Conservation (phyloP, 2,113 vertebrate species). For the Phyllopteryx taeniolatus region DNA sequence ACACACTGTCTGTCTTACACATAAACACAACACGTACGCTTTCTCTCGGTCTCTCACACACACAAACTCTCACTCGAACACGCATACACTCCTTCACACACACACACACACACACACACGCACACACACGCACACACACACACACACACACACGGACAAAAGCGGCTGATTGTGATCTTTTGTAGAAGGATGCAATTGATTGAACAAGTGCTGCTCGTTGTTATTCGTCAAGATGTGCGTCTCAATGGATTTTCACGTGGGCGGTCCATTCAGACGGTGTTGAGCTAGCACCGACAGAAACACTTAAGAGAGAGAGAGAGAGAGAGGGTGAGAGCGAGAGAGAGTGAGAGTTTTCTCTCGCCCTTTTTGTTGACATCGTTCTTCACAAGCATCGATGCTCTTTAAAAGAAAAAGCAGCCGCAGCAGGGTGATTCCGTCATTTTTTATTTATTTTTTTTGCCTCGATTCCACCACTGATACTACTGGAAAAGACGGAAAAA, state of each 20-base stretch:
- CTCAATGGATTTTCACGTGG: conserved; percentile 66
- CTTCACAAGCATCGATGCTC: conserved; percentile 31
- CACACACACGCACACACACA: conserved; percentile 52
- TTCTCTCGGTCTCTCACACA: background rate
- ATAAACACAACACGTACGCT: background rate
- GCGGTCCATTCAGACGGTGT: conserved; percentile 61
- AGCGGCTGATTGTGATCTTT: conserved; percentile 56
- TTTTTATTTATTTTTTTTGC: background rate
- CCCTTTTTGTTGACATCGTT: conserved; percentile 50
- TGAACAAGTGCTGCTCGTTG: conserved; percentile 58
- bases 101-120: conserved; percentile 54
- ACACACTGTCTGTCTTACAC: no score
- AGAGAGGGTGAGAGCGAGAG: conserved; percentile 24
- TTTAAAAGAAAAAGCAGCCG: conserved; percentile 2
- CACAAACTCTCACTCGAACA: background rate
- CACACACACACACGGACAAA: conserved; percentile 49
- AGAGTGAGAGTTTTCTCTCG: conserved; percentile 36
- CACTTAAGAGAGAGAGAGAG: conserved; percentile 25
- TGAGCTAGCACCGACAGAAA: conserved; percentile 28
- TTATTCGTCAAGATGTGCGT: conserved; percentile 57
- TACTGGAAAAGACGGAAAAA: background rate
- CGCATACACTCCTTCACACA: background rate
- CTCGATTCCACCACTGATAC: background rate
- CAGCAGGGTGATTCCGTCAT: conserved; percentile 32
- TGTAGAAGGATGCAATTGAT: conserved; percentile 63